Percentiles rank a stretch among this genome's conserved stretches.
phyloP scores from a whole-genome alignment of 1,140 invertebrate species.

The Zaprionus taronus region DNA sequence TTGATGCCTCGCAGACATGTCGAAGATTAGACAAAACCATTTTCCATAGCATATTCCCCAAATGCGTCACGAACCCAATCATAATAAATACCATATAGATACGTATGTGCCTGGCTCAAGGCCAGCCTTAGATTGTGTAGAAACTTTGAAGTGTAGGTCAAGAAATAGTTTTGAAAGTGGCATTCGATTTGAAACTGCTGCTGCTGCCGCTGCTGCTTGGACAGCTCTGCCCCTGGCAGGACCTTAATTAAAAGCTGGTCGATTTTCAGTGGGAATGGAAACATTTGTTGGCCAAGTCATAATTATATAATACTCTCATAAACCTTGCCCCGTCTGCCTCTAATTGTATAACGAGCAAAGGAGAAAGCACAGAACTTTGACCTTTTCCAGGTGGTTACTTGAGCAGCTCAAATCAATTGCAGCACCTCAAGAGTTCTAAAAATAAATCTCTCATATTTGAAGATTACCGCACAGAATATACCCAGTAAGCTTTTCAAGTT shows the following conservation, averaged over 20 bases:
- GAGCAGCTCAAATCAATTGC: too few species aligned
- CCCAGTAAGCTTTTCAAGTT: too few species aligned
- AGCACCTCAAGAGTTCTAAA: too few species aligned
- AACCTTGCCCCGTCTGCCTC: not conserved
- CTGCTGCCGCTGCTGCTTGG: not conserved
- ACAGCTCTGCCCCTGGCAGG: not conserved
- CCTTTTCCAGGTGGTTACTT: too few species aligned
- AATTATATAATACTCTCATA: constrained; percentile 36
- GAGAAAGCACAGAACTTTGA: not conserved
- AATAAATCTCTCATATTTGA: too few species aligned
- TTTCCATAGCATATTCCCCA: constrained; percentile 53
- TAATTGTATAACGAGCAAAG: not conserved
- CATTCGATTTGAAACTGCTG: constrained; percentile 24
- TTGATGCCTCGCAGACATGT: constrained; percentile 15
- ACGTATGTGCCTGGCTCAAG: not conserved
- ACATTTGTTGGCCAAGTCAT: constrained; percentile 22
- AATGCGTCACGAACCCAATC: constrained; percentile 22
- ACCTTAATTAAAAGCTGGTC: constrained; percentile 29
- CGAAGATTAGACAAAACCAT: constrained; percentile 32
- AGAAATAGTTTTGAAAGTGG: constrained; percentile 14
- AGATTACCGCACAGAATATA: too few species aligned
- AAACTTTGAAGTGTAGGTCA: constrained; percentile 36
- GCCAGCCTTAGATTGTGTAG: not conserved
- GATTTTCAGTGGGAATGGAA: constrained; percentile 30
- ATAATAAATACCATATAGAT: constrained; percentile 18